Conservation (phyloP, 1,140 invertebrate genomes). For the Conopomorpha cramerella region DNA sequence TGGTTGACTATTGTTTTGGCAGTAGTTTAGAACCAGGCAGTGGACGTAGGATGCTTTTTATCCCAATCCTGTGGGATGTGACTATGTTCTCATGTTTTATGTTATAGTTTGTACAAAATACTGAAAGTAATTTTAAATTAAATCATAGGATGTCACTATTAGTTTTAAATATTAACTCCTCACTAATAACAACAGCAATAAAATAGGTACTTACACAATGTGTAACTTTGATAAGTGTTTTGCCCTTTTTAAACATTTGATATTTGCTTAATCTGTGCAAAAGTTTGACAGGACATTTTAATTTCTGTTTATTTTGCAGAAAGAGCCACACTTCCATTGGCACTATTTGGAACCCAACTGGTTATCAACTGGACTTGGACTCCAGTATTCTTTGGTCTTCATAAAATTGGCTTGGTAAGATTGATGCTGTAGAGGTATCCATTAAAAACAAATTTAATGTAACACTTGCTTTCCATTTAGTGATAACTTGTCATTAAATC, state of each 20-base stretch:
- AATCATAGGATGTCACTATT: background rate
- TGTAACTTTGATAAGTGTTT: too few relatives aligned
- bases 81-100: too few relatives aligned
- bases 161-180: background rate
- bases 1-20: background rate
- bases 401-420: slow-evolving; percentile 73
- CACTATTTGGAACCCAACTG: slow-evolving; percentile 74
- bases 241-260: too few relatives aligned
- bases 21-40: background rate
- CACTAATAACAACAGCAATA: background rate
- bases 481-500: too few relatives aligned
- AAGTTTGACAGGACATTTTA: background rate
- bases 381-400: slow-evolving; percentile 78
- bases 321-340: slow-evolving; percentile 65
- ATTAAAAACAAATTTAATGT: background rate
- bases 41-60: too few relatives aligned
- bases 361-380: slow-evolving; percentile 84
- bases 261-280: too few relatives aligned
- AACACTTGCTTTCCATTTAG: background rate
- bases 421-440: background rate
- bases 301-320: slow-evolving; percentile 11
- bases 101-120: too few relatives aligned
- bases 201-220: background rate
- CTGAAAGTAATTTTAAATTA: too few relatives aligned
- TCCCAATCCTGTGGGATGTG: too few relatives aligned